These are phyloP conservation scores for Gryllus bimaculatus DNA, from an alignment of 1,140 invertebrate genomes.

Conservation along the genomic window DNA sequence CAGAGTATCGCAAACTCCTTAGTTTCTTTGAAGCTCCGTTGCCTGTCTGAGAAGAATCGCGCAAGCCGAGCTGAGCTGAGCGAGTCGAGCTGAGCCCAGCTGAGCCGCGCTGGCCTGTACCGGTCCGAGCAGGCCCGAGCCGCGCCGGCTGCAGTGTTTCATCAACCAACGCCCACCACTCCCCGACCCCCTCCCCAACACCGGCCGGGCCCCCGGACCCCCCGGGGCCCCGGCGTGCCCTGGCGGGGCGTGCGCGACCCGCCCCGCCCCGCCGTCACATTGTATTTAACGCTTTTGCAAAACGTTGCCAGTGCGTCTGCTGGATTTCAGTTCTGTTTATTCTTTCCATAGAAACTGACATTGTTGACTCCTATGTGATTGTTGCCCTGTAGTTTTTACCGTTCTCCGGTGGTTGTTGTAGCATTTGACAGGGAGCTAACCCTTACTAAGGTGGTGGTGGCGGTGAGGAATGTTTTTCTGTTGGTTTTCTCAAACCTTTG, in stretches of 20 bases:
- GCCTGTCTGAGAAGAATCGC: neutral
- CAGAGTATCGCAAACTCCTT: slow-evolving; percentile 19
- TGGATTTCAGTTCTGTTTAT: slow-evolving; percentile 23
- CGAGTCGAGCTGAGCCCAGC: slow-evolving; percentile 7
- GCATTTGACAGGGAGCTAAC: slow-evolving; percentile 24
- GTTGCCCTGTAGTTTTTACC: slow-evolving; percentile 30
- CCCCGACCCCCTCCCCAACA: neutral
- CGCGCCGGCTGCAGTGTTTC: slow-evolving; percentile 6
- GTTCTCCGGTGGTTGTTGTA: slow-evolving; percentile 31
- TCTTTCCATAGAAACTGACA: slow-evolving; percentile 24
- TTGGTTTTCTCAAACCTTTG: slow-evolving; percentile 17
- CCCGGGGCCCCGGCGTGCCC: slow-evolving; percentile 8
- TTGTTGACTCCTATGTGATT: slow-evolving; percentile 29
- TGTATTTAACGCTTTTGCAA: slow-evolving; percentile 14
- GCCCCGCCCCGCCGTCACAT: slow-evolving; percentile 4
- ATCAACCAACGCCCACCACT: neutral
- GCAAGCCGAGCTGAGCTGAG: neutral
- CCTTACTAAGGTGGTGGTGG: slow-evolving; percentile 24
- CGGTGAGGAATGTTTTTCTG: slow-evolving; percentile 24
- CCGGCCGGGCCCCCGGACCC: slow-evolving; percentile 6
- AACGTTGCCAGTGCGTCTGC: slow-evolving; percentile 22
- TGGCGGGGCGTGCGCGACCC: neutral
- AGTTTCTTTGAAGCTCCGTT: slow-evolving; percentile 20
- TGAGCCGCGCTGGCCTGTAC: neutral
- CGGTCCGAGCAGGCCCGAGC: neutral